A percentile compares a stretch with the other conserved stretches of the same genome.
phyloP scores from a whole-genome alignment of 2,888 invertebrate species.

The Drosophila anceps region DNA sequence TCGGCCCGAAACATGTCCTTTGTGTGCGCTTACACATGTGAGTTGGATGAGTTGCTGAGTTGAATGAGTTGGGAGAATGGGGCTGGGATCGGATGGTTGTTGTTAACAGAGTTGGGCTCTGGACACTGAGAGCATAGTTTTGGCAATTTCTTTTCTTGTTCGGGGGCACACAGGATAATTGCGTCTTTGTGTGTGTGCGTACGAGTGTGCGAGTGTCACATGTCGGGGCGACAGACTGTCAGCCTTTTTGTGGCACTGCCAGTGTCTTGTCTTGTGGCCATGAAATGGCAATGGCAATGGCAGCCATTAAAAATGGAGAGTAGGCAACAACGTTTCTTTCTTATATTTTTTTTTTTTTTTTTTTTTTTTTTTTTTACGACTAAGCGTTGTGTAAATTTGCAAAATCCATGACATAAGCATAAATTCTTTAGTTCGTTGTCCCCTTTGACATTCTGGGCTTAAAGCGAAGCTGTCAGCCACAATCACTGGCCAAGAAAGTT shows the following conservation, averaged over 20 bases:
- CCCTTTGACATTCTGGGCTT: constrained; percentile 31
- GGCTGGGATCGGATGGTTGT: neutral
- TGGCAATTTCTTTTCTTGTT: constrained; percentile 50
- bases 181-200: constrained; percentile 53
- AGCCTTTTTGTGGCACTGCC: constrained; percentile 49
- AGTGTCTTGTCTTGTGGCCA: constrained; percentile 49
- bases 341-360: constrained; percentile 41
- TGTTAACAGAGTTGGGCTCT: constrained; percentile 22
- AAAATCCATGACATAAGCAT: constrained; percentile 79
- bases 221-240: constrained; percentile 45
- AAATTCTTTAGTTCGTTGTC: constrained; percentile 43
- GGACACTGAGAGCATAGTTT: constrained; percentile 47
- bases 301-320: constrained; percentile 76
- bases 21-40: constrained; percentile 76
- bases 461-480: constrained; percentile 30
- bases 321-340: constrained; percentile 47
- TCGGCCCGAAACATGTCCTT: constrained; percentile 66
- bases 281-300: constrained; percentile 57
- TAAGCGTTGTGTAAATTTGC: constrained; percentile 70
- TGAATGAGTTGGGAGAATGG: constrained; percentile 31
- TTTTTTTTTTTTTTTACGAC: constrained; percentile 62
- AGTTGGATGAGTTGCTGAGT: constrained; percentile 45
- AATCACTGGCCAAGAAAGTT: constrained; percentile 27
- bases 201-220: constrained; percentile 21
- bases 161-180: constrained; percentile 64